Percentiles rank a stretch among this genome's conserved stretches.
These are phyloP conservation scores for Mylabris phalerata DNA, from an alignment of 1,140 invertebrate species.

Conservation along the genomic window DNA sequence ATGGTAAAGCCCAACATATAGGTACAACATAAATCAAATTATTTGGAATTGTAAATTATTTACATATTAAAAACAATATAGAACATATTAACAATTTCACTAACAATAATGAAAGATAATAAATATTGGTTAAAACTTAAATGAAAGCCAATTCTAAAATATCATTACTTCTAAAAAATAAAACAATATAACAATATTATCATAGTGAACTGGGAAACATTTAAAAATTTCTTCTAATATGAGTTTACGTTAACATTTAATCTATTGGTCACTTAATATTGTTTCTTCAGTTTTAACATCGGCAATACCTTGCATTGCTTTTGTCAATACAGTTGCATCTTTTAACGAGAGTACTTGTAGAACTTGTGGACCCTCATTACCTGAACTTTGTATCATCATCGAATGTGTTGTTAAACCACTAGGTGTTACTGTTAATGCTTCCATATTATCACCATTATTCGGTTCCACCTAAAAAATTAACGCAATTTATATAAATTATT, in stretches of 20 bases:
- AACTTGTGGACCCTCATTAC: constrained; percentile 64
- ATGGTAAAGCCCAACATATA: background rate
- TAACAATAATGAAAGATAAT: background rate
- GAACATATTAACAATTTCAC: no score
- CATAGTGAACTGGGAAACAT: background rate
- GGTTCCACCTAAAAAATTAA: constrained; percentile 52
- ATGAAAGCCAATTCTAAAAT: constrained; percentile 4
- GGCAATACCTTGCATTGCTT: constrained; percentile 62
- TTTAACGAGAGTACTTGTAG: constrained; percentile 76
- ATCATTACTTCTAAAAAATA: constrained; percentile 3
- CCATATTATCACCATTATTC: constrained; percentile 55
- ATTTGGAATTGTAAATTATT: constrained; percentile 1
- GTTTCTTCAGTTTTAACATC: constrained; percentile 45
- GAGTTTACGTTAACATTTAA: background rate
- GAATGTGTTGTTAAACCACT: constrained; percentile 60
- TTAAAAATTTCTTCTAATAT: constrained; percentile 1
- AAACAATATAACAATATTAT: constrained; percentile 7
- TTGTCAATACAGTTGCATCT: constrained; percentile 70
- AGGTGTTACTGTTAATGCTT: constrained; percentile 60
- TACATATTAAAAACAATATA: no score
- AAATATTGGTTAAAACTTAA: constrained; percentile 3
- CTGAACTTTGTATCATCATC: constrained; percentile 68
- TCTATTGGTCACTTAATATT: constrained; percentile 40
- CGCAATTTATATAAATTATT: background rate
- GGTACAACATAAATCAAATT: background rate